Conservation (phyloP, 92 coral and sea anemone species). For the Diadumene lineata region DNA sequence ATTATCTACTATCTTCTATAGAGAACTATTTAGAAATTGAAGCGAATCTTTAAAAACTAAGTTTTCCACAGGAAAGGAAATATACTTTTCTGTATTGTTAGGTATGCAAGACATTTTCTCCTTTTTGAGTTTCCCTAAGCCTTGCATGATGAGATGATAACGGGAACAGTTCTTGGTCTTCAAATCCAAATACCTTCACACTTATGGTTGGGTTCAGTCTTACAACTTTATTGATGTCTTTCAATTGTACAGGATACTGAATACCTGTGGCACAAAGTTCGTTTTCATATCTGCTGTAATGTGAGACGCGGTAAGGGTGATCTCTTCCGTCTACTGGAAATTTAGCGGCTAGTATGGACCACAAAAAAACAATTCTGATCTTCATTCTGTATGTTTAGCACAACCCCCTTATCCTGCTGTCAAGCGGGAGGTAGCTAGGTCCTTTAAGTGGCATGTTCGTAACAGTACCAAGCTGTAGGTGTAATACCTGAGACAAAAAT, state of each 20-base stretch:
- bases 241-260: conserved; percentile 9
- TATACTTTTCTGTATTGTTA: no score
- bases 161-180: conserved; percentile 34
- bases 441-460: conserved; percentile 46
- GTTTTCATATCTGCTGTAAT: conserved; percentile 13
- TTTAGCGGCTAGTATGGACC: conserved; percentile 15
- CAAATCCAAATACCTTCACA: no score
- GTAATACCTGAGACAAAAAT: conserved; percentile 14
- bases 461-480: conserved; percentile 30
- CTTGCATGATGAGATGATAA: no score
- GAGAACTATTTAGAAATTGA: no score
- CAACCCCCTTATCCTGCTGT: conserved; percentile 45
- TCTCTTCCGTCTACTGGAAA: conserved; percentile 35
- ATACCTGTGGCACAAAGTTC: conserved; percentile 30
- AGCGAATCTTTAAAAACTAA: no score
- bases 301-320: conserved; percentile 18
- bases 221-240: conserved; percentile 17
- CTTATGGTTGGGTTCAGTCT: conserved; percentile 26
- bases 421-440: conserved; percentile 30
- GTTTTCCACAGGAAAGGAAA: no score
- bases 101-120: no score
- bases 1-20: no score
- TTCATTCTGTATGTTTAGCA: conserved; percentile 45
- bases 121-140: no score
- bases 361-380: conserved; percentile 49